Conservation (phyloP, 2,888 invertebrate species). For the Nesidiocoris tenuis region DNA sequence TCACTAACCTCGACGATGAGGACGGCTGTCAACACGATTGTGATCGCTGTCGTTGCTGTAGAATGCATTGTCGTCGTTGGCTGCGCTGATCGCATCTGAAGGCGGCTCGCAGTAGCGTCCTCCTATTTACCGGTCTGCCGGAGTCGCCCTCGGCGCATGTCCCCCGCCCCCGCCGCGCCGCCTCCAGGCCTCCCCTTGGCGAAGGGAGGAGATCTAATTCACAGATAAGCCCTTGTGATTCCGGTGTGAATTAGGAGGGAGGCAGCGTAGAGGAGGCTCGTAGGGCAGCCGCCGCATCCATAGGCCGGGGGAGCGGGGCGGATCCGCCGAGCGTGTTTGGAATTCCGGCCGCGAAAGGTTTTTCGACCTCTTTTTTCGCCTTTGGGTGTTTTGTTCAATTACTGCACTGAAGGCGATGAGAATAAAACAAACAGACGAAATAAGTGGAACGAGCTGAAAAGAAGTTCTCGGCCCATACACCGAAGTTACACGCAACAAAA, state of each 20-base stretch:
- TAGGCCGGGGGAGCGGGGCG: background rate
- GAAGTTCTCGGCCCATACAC: too few relatives aligned
- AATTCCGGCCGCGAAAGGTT: slow-evolving; percentile 1
- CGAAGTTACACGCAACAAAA: too few relatives aligned
- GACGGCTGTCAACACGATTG: slow-evolving; percentile 43
- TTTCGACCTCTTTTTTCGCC: background rate
- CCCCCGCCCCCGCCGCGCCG: slow-evolving; percentile 12
- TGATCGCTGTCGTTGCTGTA: slow-evolving; percentile 34
- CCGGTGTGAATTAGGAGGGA: slow-evolving; percentile 29
- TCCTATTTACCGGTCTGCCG: slow-evolving; percentile 32
- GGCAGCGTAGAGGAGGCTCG: background rate
- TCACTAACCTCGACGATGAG: slow-evolving; percentile 45
- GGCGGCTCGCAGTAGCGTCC: slow-evolving; percentile 18
- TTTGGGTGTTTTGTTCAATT: background rate
- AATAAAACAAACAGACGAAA: background rate
- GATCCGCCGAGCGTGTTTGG: background rate
- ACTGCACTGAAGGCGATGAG: background rate
- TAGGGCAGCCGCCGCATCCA: background rate
- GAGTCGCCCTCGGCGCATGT: slow-evolving; percentile 31
- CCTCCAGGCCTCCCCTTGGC: background rate
- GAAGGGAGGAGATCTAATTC: slow-evolving; percentile 36
- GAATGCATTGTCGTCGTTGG: background rate
- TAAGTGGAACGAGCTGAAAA: background rate
- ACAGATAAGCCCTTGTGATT: slow-evolving; percentile 36
- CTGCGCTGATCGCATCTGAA: slow-evolving; percentile 33